Evolutionary conservation across 2,888 invertebrate species (phyloP), one percentile per base, ranked within the genome.

Genomic region (Campoplex capitator): DNA sequence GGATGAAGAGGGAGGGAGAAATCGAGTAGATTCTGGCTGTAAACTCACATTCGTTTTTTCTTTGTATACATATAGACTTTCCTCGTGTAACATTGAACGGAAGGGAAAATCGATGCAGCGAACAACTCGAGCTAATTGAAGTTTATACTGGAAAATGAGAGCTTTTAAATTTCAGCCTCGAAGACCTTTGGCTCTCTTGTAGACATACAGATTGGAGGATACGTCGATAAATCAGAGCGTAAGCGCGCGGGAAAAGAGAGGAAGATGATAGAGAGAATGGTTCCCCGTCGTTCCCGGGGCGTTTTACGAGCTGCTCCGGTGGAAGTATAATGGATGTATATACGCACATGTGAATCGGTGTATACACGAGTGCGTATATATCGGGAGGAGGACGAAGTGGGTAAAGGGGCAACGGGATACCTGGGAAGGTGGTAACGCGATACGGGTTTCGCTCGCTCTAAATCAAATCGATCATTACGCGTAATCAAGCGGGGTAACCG

Each of bases 401-500:
- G 54, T 54, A 70, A 74, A 75, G 71, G 67, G 62, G 71, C 28
- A 35, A 85, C 38, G 68, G 54, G 81, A 83, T 89, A 89, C 88
- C 89, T 88, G 90, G 88, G 79, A 88, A 89, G 88, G 86, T 87
- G 85, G 93, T 91, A 93, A 94, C 87, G 86, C 88, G 92, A 92
- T 91, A 92, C 91, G 89, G 88, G 86, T 89, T 82, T 82, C 89
- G 90, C 89, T 90, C 89, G 90, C 86, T 90, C 86, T 91, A 91
- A 93, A 92, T 93, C 92, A 92, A 91, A 92, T 93, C 92, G 92
- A 93, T 93, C 92, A 94, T 94, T 93, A 93, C 92, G 90, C 90
- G 91, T 93, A 94, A 94, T 93, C 92, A 92, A 92, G 92, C 92
- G 92, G 90, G 90, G 90, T 91, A 92, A 93, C 91, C 91, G 91